These are phyloP conservation scores for Drosophila ercepeae DNA, from an alignment of 1,140 invertebrate species.

Conservation along the genomic window DNA sequence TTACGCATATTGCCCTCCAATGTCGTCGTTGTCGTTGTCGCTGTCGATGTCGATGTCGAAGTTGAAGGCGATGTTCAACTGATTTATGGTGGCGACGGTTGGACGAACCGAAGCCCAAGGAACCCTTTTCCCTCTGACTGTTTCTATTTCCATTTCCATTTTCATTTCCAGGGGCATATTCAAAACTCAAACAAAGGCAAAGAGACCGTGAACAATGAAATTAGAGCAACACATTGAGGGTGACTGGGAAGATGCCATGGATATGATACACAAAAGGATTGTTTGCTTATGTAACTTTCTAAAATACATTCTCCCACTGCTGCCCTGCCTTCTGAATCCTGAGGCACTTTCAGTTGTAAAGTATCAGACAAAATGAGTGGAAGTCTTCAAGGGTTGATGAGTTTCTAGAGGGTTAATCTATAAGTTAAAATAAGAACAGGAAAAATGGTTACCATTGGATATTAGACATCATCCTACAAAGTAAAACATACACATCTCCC, in stretches of 20 bases:
- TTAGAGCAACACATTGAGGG: slow-evolving; percentile 75
- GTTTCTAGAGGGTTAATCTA: too few relatives aligned
- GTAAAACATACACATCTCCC: too few relatives aligned
- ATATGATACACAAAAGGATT: slow-evolving; percentile 60
- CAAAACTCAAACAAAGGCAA: slow-evolving; percentile 70
- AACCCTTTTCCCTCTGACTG: slow-evolving; percentile 50
- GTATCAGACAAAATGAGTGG: slow-evolving; percentile 4
- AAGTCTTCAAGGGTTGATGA: neutral
- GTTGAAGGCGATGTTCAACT: slow-evolving; percentile 66
- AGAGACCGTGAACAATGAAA: slow-evolving; percentile 81
- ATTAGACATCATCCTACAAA: too few relatives aligned
- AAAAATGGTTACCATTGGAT: too few relatives aligned
- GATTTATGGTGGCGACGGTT: slow-evolving; percentile 69
- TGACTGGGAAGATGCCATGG: slow-evolving; percentile 33
- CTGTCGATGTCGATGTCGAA: slow-evolving; percentile 21
- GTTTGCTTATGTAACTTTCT: slow-evolving; percentile 73
- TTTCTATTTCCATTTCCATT: slow-evolving; percentile 4
- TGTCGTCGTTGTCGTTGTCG: slow-evolving; percentile 42
- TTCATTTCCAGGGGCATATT: slow-evolving; percentile 47
- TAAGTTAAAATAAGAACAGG: too few relatives aligned
- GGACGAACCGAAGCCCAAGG: slow-evolving; percentile 30
- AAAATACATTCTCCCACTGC: slow-evolving; percentile 41
- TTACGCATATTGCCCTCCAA: slow-evolving; percentile 70
- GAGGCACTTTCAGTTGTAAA: slow-evolving; percentile 21
- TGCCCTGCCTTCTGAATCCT: neutral